phyloP scores from a whole-genome alignment of 30 jellyfish, hydroid and myxozoan genomes.

The Rhopilema esculentum region DNA sequence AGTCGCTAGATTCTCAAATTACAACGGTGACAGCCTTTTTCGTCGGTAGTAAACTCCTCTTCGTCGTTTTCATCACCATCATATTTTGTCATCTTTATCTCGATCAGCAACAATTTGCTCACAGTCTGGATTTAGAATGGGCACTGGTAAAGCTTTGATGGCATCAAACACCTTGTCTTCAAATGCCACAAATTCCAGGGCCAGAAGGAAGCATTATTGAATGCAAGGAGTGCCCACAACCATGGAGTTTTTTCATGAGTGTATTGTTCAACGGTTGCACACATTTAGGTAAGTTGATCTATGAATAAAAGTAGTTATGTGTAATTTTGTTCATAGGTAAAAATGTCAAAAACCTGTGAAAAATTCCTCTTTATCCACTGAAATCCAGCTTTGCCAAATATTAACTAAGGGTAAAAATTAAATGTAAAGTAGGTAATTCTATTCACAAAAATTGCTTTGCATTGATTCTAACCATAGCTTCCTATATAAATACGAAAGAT shows the following conservation, averaged over 20 bases:
- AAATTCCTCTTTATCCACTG: neutral
- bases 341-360: neutral
- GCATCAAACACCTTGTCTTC: conserved; percentile 16
- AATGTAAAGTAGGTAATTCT: too few species aligned
- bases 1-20: too few species aligned
- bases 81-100: neutral
- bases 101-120: neutral
- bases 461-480: too few species aligned
- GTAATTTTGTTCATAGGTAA: neutral
- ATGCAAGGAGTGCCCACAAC: conserved; percentile 26
- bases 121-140: conserved; percentile 24
- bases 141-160: neutral
- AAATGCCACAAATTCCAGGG: conserved; percentile 14
- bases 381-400: neutral
- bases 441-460: too few species aligned
- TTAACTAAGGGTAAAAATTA: neutral
- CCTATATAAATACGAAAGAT: too few species aligned
- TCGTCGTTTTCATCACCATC: conserved; percentile 1
- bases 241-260: neutral
- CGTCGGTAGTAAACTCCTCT: neutral
- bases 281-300: neutral
- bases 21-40: neutral
- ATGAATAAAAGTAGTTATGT: neutral
- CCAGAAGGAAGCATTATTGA: neutral
- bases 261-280: neutral